Conservation (phyloP, 2,797 vertebrate genomes). For the Phalanger gymnotis region DNA sequence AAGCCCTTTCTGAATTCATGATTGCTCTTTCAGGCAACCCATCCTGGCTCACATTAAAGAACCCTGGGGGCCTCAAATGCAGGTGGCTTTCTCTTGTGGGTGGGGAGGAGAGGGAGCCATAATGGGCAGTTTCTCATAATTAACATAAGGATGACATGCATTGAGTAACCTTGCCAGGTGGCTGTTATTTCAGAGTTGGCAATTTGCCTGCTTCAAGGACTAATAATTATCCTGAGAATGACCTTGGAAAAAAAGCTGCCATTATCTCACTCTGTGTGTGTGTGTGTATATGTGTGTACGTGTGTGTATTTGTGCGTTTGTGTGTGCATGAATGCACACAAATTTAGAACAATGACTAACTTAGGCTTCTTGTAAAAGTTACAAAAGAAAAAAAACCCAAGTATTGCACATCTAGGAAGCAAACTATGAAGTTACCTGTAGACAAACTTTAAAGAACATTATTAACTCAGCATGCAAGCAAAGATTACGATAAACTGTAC, state of each 20-base stretch:
- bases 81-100: not conserved
- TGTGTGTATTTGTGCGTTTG: too few species aligned
- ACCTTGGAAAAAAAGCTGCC: not conserved
- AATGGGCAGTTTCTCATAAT: not conserved
- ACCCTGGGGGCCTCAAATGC: not conserved
- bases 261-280: not conserved
- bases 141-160: not conserved
- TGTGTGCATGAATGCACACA: too few species aligned
- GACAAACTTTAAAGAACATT: not conserved
- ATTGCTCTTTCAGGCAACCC: not conserved
- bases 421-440: not conserved
- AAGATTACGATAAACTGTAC: not conserved
- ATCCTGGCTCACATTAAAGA: not conserved
- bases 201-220: not conserved
- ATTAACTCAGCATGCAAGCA: not conserved
- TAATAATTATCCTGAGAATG: not conserved
- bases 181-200: not conserved
- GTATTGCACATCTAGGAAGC: not conserved
- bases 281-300: too few species aligned
- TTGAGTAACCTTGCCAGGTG: not conserved
- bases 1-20: not conserved
- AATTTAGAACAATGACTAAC: not conserved
- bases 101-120: not conserved
- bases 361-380: not conserved
- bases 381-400: not conserved